Evolutionary conservation across 2,888 invertebrate genomes (phyloP).

Genomic region (Lymantria dispar): DNA sequence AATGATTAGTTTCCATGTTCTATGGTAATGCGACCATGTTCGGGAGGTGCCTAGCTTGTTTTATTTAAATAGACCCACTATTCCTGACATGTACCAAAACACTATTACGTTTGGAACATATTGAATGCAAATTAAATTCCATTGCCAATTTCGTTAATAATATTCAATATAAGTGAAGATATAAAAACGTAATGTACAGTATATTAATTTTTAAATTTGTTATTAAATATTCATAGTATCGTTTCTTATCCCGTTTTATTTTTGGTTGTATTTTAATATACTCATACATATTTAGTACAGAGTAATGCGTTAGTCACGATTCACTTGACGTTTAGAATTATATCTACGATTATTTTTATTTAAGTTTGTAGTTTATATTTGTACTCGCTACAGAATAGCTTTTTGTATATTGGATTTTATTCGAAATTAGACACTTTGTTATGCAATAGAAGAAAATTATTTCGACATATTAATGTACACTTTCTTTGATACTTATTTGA

Average conservation of each 20-base stretch:
- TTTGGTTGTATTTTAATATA: constrained; percentile 66
- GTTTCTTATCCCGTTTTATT: constrained; percentile 30
- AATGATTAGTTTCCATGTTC: constrained; percentile 38
- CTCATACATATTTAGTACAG: constrained; percentile 66
- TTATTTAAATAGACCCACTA: constrained; percentile 61
- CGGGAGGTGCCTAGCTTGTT: constrained; percentile 54
- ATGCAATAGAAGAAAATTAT: constrained; percentile 3
- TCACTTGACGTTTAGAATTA: constrained; percentile 43
- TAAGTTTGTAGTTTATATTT: background rate
- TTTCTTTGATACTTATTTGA: constrained; percentile 12
- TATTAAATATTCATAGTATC: constrained; percentile 1
- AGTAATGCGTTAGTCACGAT: constrained; percentile 56
- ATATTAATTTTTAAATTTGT: background rate
- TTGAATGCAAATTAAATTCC: background rate
- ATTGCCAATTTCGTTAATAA: constrained; percentile 4
- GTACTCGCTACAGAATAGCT: too few relatives aligned
- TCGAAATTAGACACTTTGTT: background rate
- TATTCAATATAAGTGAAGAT: background rate
- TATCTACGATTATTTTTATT: constrained; percentile 31
- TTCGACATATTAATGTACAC: constrained; percentile 12
- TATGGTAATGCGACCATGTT: constrained; percentile 44
- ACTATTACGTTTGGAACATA: background rate
- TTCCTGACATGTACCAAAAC: constrained; percentile 42
- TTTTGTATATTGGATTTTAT: too few relatives aligned
- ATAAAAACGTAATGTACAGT: constrained; percentile 5